Evolutionary conservation across 2,797 vertebrate species (phyloP).

Genomic region (Hafferia zeledoni): DNA sequence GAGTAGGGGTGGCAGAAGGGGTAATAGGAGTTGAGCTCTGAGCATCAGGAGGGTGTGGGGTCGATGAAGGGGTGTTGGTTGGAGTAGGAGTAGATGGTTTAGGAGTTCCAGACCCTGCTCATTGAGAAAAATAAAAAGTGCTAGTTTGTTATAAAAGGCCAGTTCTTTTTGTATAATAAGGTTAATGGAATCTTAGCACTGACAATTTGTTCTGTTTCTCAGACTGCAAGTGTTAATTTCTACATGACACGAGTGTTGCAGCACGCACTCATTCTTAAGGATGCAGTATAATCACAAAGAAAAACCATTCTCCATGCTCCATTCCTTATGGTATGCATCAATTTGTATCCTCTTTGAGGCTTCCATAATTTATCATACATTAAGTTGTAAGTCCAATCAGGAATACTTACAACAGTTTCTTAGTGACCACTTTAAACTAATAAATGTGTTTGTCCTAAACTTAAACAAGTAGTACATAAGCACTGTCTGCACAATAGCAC

Average conservation of each 20-base stretch:
- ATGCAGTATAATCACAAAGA: constrained; percentile 75
- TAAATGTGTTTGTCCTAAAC: constrained; percentile 28
- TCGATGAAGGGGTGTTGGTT: constrained; percentile 94
- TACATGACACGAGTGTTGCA: constrained; percentile 65
- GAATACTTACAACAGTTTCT: constrained; percentile 10
- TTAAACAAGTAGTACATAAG: constrained; percentile 18
- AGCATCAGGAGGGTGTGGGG: constrained; percentile 89
- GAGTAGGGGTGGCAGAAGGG: constrained; percentile 82
- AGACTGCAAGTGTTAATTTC: constrained; percentile 74
- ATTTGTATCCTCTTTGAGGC: constrained; percentile 25
- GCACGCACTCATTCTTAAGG: constrained; percentile 74
- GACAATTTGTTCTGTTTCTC: constrained; percentile 66
- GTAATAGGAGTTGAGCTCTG: constrained; percentile 87
- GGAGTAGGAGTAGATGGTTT: constrained; percentile 97
- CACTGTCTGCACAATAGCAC: constrained; percentile 29
- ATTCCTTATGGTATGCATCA: constrained; percentile 8
- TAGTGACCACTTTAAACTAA: constrained; percentile 36
- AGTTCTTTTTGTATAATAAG: constrained; percentile 72
- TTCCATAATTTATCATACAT: constrained; percentile 28
- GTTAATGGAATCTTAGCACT: constrained; percentile 78
- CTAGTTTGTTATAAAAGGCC: constrained; percentile 84
- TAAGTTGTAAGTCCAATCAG: neutral
- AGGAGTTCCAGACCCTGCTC: constrained; percentile 95
- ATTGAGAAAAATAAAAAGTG: constrained; percentile 83
- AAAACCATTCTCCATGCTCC: constrained; percentile 41